Evolutionary conservation across 92 coral and sea anemone species (phyloP).

Genomic region (Anthopleura xanthogrammica): DNA sequence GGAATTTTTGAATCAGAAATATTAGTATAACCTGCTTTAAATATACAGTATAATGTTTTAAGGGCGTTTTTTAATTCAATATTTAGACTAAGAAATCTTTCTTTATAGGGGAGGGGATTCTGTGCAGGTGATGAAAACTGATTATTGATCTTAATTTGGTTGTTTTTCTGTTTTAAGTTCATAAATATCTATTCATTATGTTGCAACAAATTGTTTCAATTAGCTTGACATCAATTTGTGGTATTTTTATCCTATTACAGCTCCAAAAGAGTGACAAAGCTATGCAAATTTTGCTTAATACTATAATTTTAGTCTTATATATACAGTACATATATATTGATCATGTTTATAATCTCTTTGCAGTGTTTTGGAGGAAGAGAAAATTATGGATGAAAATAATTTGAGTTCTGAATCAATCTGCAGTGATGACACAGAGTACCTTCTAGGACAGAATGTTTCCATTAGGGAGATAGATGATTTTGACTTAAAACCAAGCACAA

Average conservation of each 20-base stretch:
- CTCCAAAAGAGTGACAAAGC: too few relatives aligned
- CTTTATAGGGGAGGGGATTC: background rate
- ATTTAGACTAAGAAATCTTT: background rate
- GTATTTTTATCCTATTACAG: too few relatives aligned
- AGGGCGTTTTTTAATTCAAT: background rate
- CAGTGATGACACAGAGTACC: constrained; percentile 94
- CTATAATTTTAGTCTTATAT: background rate
- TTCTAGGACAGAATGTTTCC: constrained; percentile 88
- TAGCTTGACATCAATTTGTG: background rate
- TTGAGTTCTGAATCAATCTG: constrained; percentile 73
- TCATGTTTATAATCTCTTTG: background rate
- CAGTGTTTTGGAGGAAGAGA: background rate
- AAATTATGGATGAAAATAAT: constrained; percentile 70
- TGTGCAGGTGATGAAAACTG: background rate
- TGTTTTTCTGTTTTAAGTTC: background rate
- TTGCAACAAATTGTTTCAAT: background rate
- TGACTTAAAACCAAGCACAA: constrained; percentile 29
- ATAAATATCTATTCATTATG: background rate
- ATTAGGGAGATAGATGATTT: constrained; percentile 84
- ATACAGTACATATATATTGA: background rate
- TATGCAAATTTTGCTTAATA: too few relatives aligned
- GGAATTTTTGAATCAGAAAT: background rate
- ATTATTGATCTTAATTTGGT: background rate
- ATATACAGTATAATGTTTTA: background rate
- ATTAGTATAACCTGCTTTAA: background rate